These are phyloP conservation scores for Typhlomys cinereus DNA, from an alignment of 2,113 vertebrate species.

Conservation along the genomic window DNA sequence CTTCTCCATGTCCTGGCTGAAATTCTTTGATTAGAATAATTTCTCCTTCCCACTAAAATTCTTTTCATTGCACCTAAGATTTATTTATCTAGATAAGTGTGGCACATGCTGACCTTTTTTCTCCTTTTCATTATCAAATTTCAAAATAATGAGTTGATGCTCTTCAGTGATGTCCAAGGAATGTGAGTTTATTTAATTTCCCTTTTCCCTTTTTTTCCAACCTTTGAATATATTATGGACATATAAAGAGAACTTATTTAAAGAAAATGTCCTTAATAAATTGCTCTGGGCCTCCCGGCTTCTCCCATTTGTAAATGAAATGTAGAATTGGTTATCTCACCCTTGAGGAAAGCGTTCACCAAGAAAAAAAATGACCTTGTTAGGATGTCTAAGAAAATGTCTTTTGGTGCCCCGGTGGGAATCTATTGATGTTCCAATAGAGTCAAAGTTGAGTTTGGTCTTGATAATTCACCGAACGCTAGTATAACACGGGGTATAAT, in stretches of 20 bases:
- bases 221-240: conserved; percentile 32
- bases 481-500: background rate
- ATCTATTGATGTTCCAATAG: background rate
- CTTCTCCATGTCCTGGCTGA: background rate
- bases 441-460: conserved; percentile 30
- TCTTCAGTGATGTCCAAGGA: conserved; percentile 17
- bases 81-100: background rate
- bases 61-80: conserved; percentile 35
- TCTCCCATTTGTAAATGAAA: conserved; percentile 53
- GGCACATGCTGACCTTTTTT: background rate
- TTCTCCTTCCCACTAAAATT: background rate
- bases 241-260: conserved; percentile 56
- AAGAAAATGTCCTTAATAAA: conserved; percentile 58
- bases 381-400: conserved; percentile 52
- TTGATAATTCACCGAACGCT: conserved; percentile 19
- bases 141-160: conserved; percentile 30
- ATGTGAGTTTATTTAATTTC: conserved; percentile 35
- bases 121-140: conserved; percentile 22
- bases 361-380: conserved; percentile 59
- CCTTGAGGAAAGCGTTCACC: conserved; percentile 41
- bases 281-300: conserved; percentile 36
- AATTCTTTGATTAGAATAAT: background rate
- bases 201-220: background rate
- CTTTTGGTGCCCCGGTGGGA: background rate
- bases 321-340: conserved; percentile 29